Conservation (phyloP, 1,140 invertebrate genomes). For the Heliconius hermathena region DNA sequence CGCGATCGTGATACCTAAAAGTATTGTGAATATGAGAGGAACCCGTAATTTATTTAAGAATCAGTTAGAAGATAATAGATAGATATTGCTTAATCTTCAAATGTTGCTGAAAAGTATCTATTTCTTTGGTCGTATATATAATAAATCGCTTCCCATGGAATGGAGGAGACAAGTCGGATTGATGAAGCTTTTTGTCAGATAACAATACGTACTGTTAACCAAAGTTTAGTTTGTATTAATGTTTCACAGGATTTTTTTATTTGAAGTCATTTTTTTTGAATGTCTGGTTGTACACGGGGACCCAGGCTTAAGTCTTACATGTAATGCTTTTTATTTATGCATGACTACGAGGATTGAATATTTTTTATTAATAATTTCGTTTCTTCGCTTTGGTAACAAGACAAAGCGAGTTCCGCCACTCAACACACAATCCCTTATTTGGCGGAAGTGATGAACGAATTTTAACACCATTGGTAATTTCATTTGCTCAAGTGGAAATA, state of each 20-base stretch:
- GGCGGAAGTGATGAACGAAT: too few species aligned
- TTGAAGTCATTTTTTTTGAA: background rate
- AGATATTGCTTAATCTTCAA: background rate
- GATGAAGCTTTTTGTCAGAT: background rate
- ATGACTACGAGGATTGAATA: too few species aligned
- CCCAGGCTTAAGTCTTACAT: too few species aligned
- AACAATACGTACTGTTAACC: background rate
- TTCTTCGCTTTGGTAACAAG: too few species aligned
- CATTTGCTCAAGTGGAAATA: too few species aligned
- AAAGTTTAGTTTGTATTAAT: background rate
- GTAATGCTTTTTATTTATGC: too few species aligned
- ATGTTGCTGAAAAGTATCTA: background rate
- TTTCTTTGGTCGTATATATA: background rate
- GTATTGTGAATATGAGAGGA: constrained; percentile 31
- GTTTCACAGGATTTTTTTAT: background rate
- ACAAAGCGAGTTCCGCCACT: too few species aligned
- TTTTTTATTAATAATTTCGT: too few species aligned
- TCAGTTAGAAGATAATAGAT: constrained; percentile 3
- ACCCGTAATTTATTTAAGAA: constrained; percentile 39
- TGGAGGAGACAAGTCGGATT: background rate
- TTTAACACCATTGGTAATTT: too few species aligned
- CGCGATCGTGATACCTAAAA: constrained; percentile 36
- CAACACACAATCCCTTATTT: too few species aligned
- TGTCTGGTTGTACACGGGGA: too few species aligned
- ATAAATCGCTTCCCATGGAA: background rate